phyloP scores from a whole-genome alignment of 2,113 vertebrate species.

The Phalacrocorax aristotelis region DNA sequence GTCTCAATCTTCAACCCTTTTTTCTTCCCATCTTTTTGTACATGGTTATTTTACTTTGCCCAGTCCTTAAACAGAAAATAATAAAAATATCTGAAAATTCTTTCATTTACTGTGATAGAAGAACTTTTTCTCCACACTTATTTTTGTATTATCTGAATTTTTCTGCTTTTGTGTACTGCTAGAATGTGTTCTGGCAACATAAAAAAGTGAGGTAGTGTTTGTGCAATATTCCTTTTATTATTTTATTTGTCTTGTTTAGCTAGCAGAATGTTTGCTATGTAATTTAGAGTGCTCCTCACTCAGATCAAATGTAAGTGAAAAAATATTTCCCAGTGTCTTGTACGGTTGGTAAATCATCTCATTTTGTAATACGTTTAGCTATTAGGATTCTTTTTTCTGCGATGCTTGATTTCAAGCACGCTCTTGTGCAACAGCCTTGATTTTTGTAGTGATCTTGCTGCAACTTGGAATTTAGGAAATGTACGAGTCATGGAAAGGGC shows the following conservation, averaged over 20 bases:
- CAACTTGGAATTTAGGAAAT: conserved; percentile 53
- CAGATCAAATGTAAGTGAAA: conserved; percentile 20
- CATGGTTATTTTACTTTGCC: not conserved
- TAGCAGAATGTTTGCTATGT: conserved; percentile 14
- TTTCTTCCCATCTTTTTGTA: not conserved
- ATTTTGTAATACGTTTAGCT: conserved; percentile 24
- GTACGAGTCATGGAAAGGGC: conserved; percentile 20
- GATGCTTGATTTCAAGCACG: not conserved
- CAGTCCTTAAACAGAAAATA: not conserved
- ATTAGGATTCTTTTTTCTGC: not conserved
- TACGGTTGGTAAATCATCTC: conserved; percentile 36
- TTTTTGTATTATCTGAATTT: not conserved
- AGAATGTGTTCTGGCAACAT: not conserved
- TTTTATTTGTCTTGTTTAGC: not conserved
- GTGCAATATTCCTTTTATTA: not conserved
- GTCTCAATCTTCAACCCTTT: not conserved
- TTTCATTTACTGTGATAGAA: not conserved
- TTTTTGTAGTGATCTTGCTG: conserved; percentile 13
- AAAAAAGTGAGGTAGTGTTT: not conserved
- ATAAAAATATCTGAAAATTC: not conserved
- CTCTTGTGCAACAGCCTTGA: conserved; percentile 50
- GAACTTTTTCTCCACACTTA: not conserved
- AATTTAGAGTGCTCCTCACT: conserved; percentile 27
- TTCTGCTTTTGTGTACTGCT: not conserved
- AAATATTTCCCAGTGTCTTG: conserved; percentile 29